Percentiles rank a stretch among this genome's conserved stretches.
Evolutionary conservation across 2,113 vertebrate genomes (phyloP).

Genomic region (Nothoprocta perdicaria): DNA sequence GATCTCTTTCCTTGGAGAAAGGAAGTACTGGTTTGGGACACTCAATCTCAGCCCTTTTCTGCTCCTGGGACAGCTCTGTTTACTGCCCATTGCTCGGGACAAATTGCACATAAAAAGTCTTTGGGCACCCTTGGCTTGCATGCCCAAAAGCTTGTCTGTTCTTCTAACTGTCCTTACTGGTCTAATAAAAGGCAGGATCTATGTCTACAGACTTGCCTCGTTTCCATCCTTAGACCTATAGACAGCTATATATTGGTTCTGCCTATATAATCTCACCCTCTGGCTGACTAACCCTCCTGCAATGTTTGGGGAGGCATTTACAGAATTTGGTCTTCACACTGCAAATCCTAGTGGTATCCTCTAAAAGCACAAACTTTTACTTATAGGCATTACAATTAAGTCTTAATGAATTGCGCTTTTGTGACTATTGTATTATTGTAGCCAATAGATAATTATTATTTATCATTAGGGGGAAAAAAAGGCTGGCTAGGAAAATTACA

Average conservation of each 20-base stretch:
- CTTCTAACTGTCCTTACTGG: background rate
- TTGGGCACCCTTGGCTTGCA: background rate
- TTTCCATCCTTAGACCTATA: background rate
- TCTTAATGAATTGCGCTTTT: constrained; percentile 45
- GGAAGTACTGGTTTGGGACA: background rate
- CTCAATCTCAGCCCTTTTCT: background rate
- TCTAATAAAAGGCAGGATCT: background rate
- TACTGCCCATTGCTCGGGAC: background rate
- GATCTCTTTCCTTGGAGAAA: background rate
- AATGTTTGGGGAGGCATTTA: background rate
- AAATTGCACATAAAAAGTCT: background rate
- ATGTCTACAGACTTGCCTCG: background rate
- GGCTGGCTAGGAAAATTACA: constrained; percentile 60
- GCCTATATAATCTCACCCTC: too few relatives aligned
- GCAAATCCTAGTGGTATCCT: background rate
- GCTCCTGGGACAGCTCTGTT: background rate
- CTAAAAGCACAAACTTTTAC: constrained; percentile 30
- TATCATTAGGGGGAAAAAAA: constrained; percentile 23
- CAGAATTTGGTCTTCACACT: background rate
- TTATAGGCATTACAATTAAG: constrained; percentile 39
- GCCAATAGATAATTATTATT: constrained; percentile 72
- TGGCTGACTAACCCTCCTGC: background rate
- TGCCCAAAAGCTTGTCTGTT: background rate
- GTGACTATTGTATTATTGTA: constrained; percentile 51
- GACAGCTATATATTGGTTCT: background rate